These are phyloP conservation scores for Sapajus apella DNA, from an alignment of 2,113 vertebrate species.

Conservation along the genomic window DNA sequence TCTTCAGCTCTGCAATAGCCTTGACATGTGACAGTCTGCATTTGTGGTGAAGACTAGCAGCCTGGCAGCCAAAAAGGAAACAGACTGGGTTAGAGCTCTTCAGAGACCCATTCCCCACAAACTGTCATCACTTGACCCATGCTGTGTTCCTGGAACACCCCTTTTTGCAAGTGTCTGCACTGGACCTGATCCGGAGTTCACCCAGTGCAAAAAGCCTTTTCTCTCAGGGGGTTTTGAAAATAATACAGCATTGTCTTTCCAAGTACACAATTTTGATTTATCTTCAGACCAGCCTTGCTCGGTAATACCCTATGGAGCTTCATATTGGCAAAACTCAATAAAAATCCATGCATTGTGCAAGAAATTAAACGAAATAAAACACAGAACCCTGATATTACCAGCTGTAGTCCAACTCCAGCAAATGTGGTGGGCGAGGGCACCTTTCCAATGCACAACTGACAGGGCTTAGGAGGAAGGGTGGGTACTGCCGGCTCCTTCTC, in stretches of 20 bases:
- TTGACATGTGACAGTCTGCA: fast-evolving
- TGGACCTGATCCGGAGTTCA: no score
- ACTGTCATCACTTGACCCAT: background rate
- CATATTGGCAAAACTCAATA: background rate
- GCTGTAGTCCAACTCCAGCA: background rate
- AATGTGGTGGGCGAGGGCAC: background rate
- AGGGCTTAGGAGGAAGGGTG: background rate
- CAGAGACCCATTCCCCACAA: no score
- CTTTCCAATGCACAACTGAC: background rate
- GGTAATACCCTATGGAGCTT: background rate
- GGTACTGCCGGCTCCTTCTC: fast-evolving
- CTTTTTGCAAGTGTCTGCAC: fast-evolving
- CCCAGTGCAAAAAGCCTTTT: background rate
- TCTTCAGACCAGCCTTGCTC: background rate
- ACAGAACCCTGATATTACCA: background rate
- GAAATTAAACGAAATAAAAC: background rate
- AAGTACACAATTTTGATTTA: background rate
- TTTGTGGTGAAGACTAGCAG: fast-evolving
- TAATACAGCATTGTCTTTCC: background rate
- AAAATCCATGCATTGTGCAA: background rate
- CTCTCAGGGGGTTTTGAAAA: background rate
- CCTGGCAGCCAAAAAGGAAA: fast-evolving
- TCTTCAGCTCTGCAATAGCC: fast-evolving
- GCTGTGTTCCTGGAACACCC: background rate
- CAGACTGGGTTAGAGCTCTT: fast-evolving